Evolutionary conservation across 2,113 vertebrate genomes (phyloP).

Genomic region (Engystomops pustulosus): DNA sequence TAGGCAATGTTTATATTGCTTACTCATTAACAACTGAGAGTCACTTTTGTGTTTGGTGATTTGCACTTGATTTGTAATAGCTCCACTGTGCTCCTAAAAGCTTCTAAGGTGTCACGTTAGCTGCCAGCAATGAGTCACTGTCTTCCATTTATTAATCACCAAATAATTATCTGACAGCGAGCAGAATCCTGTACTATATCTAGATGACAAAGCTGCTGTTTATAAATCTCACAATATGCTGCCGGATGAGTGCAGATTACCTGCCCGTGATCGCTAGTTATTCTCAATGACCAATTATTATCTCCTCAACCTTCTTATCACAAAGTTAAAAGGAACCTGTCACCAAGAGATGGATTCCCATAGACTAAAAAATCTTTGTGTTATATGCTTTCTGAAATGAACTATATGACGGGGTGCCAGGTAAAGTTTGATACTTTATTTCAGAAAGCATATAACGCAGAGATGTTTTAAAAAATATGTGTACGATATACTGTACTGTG

Average conservation of each 20-base stretch:
- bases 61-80: constrained; percentile 50
- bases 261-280: no score
- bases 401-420: no score
- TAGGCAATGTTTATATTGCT: constrained; percentile 53
- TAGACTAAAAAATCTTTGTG: no score
- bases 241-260: constrained; percentile 8
- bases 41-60: constrained; percentile 36
- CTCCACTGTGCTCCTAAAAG: constrained; percentile 45
- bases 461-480: no score
- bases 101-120: constrained; percentile 57
- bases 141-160: constrained; percentile 50
- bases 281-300: not conserved
- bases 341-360: no score
- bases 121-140: constrained; percentile 51
- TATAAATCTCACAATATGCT: no score
- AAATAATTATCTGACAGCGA: constrained; percentile 45
- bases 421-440: no score
- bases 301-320: no score
- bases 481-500: no score
- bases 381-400: no score
- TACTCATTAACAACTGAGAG: constrained; percentile 49
- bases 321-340: no score
- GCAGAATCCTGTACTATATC: constrained; percentile 23
- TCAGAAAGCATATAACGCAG: no score
- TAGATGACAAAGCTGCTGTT: constrained; percentile 44